Evolutionary conservation across 2,113 vertebrate genomes (phyloP).

Genomic region (Semnornis frantzii): DNA sequence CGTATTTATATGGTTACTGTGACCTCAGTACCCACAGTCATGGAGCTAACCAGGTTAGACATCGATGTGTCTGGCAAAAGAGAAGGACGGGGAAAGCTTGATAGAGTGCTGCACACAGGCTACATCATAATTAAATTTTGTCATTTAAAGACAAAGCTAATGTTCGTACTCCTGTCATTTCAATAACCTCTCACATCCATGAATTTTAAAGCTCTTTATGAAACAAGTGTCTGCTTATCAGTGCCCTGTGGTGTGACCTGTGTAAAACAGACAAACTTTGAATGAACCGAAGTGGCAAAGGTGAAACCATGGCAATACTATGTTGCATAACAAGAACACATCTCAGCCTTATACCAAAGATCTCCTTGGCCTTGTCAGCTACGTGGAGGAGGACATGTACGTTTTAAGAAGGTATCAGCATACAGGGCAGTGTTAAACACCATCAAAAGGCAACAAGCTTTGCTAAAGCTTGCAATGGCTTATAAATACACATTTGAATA

Average conservation of each 20-base stretch:
- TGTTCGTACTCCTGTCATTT: conserved; percentile 14
- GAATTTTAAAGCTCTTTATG: conserved; percentile 10
- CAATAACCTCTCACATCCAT: conserved; percentile 31
- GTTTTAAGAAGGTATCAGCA: not conserved
- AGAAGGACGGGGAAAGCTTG: not conserved
- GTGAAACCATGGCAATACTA: not conserved
- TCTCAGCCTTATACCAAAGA: not conserved
- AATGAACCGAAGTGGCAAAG: not conserved
- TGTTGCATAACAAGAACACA: not conserved
- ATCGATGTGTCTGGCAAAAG: not conserved
- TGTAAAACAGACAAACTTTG: not conserved
- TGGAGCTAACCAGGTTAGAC: not conserved
- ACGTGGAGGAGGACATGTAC: not conserved
- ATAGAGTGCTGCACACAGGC: not conserved
- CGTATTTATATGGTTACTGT: not conserved
- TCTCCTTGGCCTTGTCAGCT: conserved; percentile 17
- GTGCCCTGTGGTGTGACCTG: not conserved
- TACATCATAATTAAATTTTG: conserved; percentile 13
- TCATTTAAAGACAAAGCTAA: not conserved
- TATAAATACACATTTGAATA: not conserved
- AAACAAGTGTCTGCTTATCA: not conserved
- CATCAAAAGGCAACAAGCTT: not conserved
- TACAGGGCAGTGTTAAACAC: not conserved
- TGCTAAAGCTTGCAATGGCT: not conserved
- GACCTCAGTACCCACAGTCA: not conserved